These are phyloP conservation scores for Drosophila santomea DNA, from an alignment of 1,140 invertebrate genomes.

Conservation along the genomic window DNA sequence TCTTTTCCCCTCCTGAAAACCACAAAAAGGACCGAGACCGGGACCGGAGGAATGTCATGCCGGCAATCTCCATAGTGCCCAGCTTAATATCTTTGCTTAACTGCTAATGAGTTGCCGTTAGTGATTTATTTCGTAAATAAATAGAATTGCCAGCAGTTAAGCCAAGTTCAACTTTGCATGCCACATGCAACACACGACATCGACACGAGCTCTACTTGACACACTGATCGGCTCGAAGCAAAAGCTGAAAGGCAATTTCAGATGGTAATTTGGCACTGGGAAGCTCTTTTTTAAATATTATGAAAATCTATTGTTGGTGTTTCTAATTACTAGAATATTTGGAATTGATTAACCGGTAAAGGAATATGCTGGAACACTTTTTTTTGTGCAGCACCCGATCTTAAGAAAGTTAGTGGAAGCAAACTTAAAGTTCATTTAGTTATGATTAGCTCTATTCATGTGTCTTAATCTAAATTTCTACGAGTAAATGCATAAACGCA, in stretches of 20 bases:
- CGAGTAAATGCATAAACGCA: too few species aligned
- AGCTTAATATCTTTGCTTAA: constrained; percentile 76
- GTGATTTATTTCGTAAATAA: constrained; percentile 83
- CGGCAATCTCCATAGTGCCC: constrained; percentile 64
- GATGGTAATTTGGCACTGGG: not conserved
- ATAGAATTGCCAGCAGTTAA: constrained; percentile 78
- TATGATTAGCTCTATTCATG: too few species aligned
- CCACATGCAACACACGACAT: constrained; percentile 60
- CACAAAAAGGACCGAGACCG: constrained; percentile 20
- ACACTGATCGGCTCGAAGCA: constrained; percentile 31
- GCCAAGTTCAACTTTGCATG: constrained; percentile 66
- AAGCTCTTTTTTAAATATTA: not conserved
- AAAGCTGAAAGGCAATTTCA: constrained; percentile 10
- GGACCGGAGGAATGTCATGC: constrained; percentile 63
- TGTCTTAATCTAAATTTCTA: too few species aligned
- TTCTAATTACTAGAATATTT: too few species aligned
- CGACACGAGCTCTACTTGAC: constrained; percentile 42
- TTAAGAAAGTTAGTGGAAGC: too few species aligned
- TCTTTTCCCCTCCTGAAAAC: not conserved
- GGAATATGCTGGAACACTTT: too few species aligned
- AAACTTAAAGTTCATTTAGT: too few species aligned
- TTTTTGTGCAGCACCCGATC: too few species aligned
- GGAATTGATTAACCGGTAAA: too few species aligned
- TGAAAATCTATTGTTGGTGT: too few species aligned
- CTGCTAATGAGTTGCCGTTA: constrained; percentile 83